Percentiles rank a stretch among this genome's conserved stretches.
phyloP scores from a whole-genome alignment of 2,113 vertebrate genomes.

The Meles meles region DNA sequence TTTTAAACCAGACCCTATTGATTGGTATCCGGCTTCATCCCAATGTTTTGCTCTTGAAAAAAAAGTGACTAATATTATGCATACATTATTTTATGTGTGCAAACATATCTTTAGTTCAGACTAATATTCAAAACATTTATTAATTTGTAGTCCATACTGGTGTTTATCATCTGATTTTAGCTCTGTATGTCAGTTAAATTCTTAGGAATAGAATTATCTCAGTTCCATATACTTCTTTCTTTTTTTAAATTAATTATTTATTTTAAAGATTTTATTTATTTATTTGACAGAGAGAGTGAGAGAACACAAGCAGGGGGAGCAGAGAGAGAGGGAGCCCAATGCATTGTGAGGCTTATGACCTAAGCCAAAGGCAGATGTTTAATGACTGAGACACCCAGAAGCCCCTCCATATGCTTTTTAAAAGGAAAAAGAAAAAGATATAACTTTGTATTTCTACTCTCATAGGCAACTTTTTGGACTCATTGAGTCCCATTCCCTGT shows the following conservation, averaged over 20 bases:
- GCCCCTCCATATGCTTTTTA: neutral
- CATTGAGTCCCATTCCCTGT: neutral
- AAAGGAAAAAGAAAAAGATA: neutral
- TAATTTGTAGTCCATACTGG: neutral
- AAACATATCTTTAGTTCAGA: neutral
- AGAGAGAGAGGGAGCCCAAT: too few species aligned
- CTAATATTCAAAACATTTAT: conserved; percentile 20
- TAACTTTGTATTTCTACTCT: neutral
- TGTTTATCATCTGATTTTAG: neutral
- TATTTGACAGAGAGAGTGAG: too few species aligned
- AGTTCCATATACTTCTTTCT: neutral
- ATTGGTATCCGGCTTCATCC: neutral
- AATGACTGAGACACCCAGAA: too few species aligned
- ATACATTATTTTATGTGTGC: neutral
- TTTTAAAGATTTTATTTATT: too few species aligned
- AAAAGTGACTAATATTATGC: neutral
- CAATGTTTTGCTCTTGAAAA: neutral
- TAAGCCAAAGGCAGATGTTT: too few species aligned
- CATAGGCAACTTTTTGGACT: neutral
- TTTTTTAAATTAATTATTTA: neutral
- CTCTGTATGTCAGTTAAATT: neutral
- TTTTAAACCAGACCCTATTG: neutral
- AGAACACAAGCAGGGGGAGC: too few species aligned
- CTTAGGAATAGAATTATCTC: neutral
- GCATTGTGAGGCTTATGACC: too few species aligned